Evolutionary conservation across 2,888 invertebrate species (phyloP).

Genomic region (Orchestes rusci): DNA sequence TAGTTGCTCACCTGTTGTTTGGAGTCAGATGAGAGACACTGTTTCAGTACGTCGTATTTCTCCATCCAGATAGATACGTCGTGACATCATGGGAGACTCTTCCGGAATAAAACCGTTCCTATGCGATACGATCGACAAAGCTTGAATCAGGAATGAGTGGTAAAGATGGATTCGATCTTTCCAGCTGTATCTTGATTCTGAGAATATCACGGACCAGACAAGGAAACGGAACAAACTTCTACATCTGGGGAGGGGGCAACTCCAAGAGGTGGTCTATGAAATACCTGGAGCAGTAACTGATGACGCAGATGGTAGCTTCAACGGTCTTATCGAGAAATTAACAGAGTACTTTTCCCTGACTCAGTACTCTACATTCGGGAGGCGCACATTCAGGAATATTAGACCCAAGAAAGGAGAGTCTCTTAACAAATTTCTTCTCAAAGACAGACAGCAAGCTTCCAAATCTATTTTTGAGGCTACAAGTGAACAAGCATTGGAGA

Average conservation of each 20-base stretch:
- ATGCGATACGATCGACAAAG: conserved; percentile 6
- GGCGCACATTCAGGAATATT: conserved; percentile 27
- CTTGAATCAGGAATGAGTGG: conserved; percentile 24
- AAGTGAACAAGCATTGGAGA: conserved; percentile 21
- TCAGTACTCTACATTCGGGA: conserved; percentile 32
- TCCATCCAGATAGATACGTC: not conserved
- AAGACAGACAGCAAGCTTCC: conserved; percentile 29
- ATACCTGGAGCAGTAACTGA: conserved; percentile 28
- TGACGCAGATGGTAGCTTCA: conserved; percentile 6
- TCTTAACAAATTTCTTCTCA: conserved; percentile 27
- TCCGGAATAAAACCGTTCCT: conserved; percentile 2
- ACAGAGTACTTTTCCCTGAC: conserved; percentile 28
- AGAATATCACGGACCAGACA: conserved; percentile 24
- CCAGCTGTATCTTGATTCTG: conserved; percentile 6
- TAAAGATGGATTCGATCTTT: conserved; percentile 24
- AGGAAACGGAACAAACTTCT: conserved; percentile 30
- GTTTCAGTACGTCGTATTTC: not conserved
- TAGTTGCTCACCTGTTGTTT: no score
- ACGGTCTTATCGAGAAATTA: conserved; percentile 25
- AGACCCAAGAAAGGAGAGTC: conserved; percentile 29
- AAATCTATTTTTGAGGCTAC: conserved; percentile 30
- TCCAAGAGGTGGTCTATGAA: conserved; percentile 30
- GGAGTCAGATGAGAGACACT: no score
- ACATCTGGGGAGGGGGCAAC: conserved; percentile 28
- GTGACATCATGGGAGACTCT: conserved; percentile 1